Conservation (phyloP, 1,140 invertebrate species). For the Diabrotica undecimpunctata region DNA sequence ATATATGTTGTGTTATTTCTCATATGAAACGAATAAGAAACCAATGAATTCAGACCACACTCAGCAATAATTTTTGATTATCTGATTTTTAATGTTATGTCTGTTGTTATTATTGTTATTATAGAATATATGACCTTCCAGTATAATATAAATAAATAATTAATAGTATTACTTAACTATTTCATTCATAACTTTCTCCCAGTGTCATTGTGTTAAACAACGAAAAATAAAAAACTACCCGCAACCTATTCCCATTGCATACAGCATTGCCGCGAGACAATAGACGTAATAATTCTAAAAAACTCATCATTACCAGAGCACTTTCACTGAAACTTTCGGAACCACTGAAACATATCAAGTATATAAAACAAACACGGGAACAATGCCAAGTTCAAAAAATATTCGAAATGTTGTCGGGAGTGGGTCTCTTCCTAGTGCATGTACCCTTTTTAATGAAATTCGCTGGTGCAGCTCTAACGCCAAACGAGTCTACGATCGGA, state of each 20-base stretch:
- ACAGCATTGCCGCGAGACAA: conserved; percentile 7
- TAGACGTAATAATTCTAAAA: conserved; percentile 23
- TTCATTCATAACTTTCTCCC: too few species aligned
- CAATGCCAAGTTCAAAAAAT: conserved; percentile 5
- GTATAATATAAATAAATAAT: too few species aligned
- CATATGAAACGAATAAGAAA: too few species aligned
- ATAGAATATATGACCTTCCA: too few species aligned
- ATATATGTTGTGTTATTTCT: too few species aligned
- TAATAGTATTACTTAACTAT: too few species aligned
- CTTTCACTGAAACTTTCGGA: conserved; percentile 36
- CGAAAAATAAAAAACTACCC: background rate
- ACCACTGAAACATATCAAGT: conserved; percentile 32
- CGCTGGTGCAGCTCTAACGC: background rate
- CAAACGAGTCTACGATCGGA: conserved; percentile 11
- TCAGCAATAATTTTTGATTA: too few species aligned
- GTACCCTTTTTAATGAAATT: background rate
- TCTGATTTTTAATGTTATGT: too few species aligned
- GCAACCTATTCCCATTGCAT: background rate
- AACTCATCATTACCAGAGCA: conserved; percentile 29
- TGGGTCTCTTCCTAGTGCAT: background rate
- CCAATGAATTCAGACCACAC: too few species aligned
- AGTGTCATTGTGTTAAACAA: too few species aligned
- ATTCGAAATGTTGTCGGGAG: background rate
- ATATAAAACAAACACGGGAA: conserved; percentile 26
- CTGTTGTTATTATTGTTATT: too few species aligned